phyloP scores from a whole-genome alignment of 1,140 invertebrate genomes.

The Eumeta japonica region DNA sequence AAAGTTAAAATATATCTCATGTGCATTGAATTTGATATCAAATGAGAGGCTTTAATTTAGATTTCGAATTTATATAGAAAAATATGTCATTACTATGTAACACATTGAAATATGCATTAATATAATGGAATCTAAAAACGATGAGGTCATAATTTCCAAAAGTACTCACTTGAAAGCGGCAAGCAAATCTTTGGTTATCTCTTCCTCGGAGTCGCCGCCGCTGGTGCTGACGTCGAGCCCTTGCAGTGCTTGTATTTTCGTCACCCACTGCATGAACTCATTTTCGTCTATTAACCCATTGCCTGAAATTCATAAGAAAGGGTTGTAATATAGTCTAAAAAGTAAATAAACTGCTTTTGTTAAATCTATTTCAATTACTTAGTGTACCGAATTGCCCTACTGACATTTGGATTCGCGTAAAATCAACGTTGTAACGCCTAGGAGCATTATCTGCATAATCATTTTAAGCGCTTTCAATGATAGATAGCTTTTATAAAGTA shows the following conservation, averaged over 20 bases:
- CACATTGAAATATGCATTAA: too few species aligned
- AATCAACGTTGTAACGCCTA: neutral
- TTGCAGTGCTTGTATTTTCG: constrained; percentile 65
- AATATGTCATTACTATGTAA: too few species aligned
- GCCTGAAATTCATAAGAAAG: constrained; percentile 51
- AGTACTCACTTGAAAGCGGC: constrained; percentile 69
- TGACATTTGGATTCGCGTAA: neutral
- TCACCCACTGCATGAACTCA: constrained; percentile 71
- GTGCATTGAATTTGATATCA: too few species aligned
- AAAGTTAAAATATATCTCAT: too few species aligned
- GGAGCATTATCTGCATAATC: neutral
- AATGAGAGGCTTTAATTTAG: too few species aligned
- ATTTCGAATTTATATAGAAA: too few species aligned
- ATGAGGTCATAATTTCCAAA: too few species aligned
- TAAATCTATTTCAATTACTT: neutral
- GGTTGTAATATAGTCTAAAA: neutral
- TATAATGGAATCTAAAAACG: too few species aligned
- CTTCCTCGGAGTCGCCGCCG: constrained; percentile 58
- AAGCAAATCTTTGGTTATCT: constrained; percentile 68
- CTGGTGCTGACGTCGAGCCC: constrained; percentile 54
- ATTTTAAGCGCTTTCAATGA: constrained; percentile 1
- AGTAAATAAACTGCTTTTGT: neutral
- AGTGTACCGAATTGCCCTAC: neutral
- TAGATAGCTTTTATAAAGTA: neutral
- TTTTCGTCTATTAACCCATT: constrained; percentile 69